A percentile compares a stretch with the other conserved stretches of the same genome.
Conservation (phyloP, 2,797 vertebrate genomes). For the Cephalopachus bancanus region DNA sequence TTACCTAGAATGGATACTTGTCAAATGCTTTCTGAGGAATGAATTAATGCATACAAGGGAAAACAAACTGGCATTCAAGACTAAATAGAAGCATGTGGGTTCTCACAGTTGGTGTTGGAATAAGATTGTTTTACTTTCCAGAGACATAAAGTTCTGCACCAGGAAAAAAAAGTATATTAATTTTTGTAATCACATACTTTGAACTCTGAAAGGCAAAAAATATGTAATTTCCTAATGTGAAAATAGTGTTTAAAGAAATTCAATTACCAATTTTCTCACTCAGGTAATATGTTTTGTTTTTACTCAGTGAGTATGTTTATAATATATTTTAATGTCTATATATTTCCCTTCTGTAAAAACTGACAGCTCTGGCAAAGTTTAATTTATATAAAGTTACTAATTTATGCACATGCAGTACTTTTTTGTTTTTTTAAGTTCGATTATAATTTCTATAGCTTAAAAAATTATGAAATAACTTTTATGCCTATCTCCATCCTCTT, state of each 20-base stretch:
- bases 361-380: background rate
- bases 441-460: slow-evolving; percentile 38
- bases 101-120: background rate
- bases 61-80: background rate
- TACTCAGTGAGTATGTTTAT: background rate
- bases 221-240: slow-evolving; percentile 67
- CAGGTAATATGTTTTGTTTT: slow-evolving; percentile 42
- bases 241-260: slow-evolving; percentile 50
- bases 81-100: background rate
- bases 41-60: background rate
- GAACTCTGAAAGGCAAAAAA: slow-evolving; percentile 26
- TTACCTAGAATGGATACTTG: background rate
- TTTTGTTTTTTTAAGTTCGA: background rate
- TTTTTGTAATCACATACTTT: slow-evolving; percentile 62
- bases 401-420: background rate
- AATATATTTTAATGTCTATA: slow-evolving; percentile 29
- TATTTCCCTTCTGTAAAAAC: slow-evolving; percentile 16
- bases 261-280: slow-evolving; percentile 56
- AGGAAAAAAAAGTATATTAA: background rate
- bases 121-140: slow-evolving; percentile 36
- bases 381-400: background rate
- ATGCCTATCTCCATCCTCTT: background rate
- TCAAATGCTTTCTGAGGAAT: background rate
- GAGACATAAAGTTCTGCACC: slow-evolving; percentile 28
- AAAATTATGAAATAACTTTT: slow-evolving; percentile 39